Evolutionary conservation across 2,113 vertebrate genomes (phyloP), one percentile per base, ranked within the genome.

Genomic region (Lepus americanus): DNA sequence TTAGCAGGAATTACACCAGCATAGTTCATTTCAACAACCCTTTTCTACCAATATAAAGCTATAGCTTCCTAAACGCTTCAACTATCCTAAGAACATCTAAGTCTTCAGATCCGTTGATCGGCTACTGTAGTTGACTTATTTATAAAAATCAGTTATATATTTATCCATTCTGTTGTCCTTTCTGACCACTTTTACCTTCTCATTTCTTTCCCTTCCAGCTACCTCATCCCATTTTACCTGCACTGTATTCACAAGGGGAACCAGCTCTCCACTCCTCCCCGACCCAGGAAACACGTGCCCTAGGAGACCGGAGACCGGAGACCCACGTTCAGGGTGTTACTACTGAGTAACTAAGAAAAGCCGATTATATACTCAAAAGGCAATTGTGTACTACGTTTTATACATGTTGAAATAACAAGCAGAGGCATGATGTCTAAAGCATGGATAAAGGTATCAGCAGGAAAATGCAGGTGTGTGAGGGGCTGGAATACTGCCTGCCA

Each of bases 361-460:
- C 66, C 19, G 17, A 59, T 59, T 44, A 44, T 44, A 44, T 44
- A 8, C 44, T 44, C 6, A 44, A 8, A 44, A 7, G 16, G 66
- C 92, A 94, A 72, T 59, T 79, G 36, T 33, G 9, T 19, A 49
- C 70, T 27, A 74, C 5, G 25, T 59, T 55, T 95, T 69, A 79
- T n/a, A 89, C 83, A 80, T 81, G 89, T 72, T 89, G 87, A 76
- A 82, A 77, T 55, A 91, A 82, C 29, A 59, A 44, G 31, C 20
- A 3, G 61, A 76, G 1, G 33, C 39, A 29, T 61, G 69, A 85
- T 69, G 53, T 93, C 64, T 51, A 81, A 84, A 96, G 80, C 17
- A 73, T 0, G n/a, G 61, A 64, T 67, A 67, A 83, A 91, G 14
- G 10, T 31, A 69, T 51, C 33, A 4, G 72, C 27, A 80, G 39